Base-by-base conservation (phyloP, 2,797 vertebrate species). In the Dipus sagitta region DNA sequence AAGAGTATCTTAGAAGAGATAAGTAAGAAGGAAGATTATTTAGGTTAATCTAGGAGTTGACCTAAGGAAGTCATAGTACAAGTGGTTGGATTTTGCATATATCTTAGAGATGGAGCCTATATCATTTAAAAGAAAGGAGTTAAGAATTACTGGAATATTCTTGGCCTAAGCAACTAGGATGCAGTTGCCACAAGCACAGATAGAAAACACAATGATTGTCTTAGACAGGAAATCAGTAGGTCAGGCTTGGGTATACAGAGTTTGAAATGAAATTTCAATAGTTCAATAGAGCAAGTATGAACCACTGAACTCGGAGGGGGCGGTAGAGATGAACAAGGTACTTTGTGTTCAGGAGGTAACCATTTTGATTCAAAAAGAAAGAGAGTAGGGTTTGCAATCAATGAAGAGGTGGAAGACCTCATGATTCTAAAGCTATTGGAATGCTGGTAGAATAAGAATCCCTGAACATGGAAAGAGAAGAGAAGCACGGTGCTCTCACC, bases 181-280 rank as follows among this genome's bases (percentile, higher is more conserved):
- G 38, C 80, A 52, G 23, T 20, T 74, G 58, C 65, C 74, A 70
- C 24, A 78, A 94, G 84, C 72, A 85, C 47, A 93, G 74, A 87
- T 24, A 79, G 65, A 32, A 62, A 90, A 32, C n/a, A 30, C 47
- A 67, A 21, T 80, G 58, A 74, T 14, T 70, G 78, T 67, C 68
- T 76, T 94, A 6, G 30, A 42, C 67, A 75, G 67, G 67, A 84
- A 85, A 82, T 42, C 23, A 21, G 23, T 11, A 67, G 77, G 32
- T 80, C 68, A 70, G 62, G 38, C 82, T 80, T 54, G 70, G 78
- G 21, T 60, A 88, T 17, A 32, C n/a, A 58, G 10, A 85, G n/a
- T 82, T n/a, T 85, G 42, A 88, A 92, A 74, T 90, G 71, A 75
- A 86, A 93, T 77, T 76, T 32, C 82, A 52, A 9, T 38, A 70